Conservation (phyloP, 2,888 invertebrate species). For the Xanthorhoe spadicearia region DNA sequence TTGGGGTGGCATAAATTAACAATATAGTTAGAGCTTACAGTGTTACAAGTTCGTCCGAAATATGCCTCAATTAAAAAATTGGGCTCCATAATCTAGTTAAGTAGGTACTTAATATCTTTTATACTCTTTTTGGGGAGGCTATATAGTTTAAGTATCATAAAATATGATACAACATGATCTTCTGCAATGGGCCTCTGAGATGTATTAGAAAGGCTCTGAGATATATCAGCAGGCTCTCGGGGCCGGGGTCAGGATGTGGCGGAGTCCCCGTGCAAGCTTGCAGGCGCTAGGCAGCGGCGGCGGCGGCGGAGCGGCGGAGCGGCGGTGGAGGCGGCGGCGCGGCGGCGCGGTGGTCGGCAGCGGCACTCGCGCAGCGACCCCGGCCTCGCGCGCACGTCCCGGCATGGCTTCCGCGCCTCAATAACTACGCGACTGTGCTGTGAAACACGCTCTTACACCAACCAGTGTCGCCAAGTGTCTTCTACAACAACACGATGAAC, state of each 20-base stretch:
- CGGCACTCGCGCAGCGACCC: conserved; percentile 71
- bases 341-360: conserved; percentile 25
- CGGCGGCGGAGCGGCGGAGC: conserved; percentile 40
- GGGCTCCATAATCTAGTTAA: not conserved
- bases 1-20: conserved; percentile 11
- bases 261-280: conserved; percentile 35
- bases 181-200: too few relatives aligned
- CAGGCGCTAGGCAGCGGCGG: conserved; percentile 39
- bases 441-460: conserved; percentile 52
- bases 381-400: conserved; percentile 64
- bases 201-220: not conserved
- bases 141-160: too few relatives aligned
- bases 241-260: conserved; percentile 37
- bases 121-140: not conserved
- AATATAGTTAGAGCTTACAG: not conserved
- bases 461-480: conserved; percentile 42
- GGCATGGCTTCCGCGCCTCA: conserved; percentile 64
- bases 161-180: too few relatives aligned
- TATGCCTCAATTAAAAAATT: not conserved
- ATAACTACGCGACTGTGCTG: conserved; percentile 61
- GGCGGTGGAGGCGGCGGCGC: conserved; percentile 37
- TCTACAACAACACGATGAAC: conserved; percentile 49
- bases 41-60: not conserved
- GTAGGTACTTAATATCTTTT: not conserved
- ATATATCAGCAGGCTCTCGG: conserved; percentile 8